A percentile compares a stretch with the other conserved stretches of the same genome.
phyloP scores from a whole-genome alignment of 2,797 vertebrate genomes.

The Falco berigora region DNA sequence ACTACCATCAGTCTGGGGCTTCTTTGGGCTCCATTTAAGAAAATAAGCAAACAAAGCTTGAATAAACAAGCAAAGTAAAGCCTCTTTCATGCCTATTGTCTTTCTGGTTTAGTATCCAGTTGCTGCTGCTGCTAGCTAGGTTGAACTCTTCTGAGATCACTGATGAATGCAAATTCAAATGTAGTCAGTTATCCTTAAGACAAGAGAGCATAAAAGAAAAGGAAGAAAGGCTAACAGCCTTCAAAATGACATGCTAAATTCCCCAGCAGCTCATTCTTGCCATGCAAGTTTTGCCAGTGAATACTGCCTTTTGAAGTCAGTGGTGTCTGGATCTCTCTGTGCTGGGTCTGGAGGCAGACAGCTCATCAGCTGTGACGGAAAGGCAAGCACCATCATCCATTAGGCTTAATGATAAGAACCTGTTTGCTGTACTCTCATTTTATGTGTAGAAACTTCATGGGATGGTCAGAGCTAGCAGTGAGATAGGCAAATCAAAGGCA shows the following conservation, averaged over 20 bases:
- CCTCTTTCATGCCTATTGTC: background rate
- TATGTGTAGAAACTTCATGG: background rate
- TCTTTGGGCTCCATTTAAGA: background rate
- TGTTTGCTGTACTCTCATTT: background rate
- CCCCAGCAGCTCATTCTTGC: background rate
- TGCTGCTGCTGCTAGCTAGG: background rate
- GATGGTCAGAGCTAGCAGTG: background rate
- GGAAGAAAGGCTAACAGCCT: background rate
- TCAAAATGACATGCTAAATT: background rate
- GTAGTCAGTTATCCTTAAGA: background rate
- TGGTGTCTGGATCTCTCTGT: background rate
- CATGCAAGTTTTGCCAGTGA: background rate
- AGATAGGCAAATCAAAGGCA: background rate
- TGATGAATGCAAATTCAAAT: background rate
- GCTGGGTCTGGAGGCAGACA: background rate
- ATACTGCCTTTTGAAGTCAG: background rate
- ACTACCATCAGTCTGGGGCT: background rate
- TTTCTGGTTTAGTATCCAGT: background rate
- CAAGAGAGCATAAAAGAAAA: background rate
- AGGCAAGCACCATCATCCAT: background rate
- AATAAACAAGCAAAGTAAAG: background rate
- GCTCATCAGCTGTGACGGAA: background rate
- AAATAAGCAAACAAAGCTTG: slow-evolving; percentile 21
- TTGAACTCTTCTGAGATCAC: background rate
- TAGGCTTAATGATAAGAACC: background rate